Conservation (phyloP, 2,888 invertebrate genomes). For the Drosophila birchii region DNA sequence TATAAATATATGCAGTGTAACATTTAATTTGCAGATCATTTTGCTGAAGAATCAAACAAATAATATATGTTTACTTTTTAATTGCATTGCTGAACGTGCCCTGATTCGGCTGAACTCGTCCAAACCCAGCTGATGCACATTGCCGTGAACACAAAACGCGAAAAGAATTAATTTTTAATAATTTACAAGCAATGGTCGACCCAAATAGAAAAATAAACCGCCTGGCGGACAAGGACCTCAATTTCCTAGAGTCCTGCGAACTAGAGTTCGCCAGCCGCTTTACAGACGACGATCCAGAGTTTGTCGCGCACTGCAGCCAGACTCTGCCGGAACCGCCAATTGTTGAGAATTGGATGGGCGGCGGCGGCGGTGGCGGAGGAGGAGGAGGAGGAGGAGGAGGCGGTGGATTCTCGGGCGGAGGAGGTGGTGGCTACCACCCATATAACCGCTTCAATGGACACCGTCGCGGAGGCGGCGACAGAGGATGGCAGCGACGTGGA, state of each 20-base stretch:
- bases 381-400: constrained; percentile 35
- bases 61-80: neutral
- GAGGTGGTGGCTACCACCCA: constrained; percentile 48
- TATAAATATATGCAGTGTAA: neutral
- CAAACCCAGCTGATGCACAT: neutral
- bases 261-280: constrained; percentile 87
- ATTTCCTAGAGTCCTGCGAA: constrained; percentile 88
- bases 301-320: constrained; percentile 85
- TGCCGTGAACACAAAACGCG: neutral
- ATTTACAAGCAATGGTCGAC: constrained; percentile 82
- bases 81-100: neutral
- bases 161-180: neutral
- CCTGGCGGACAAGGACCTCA: constrained; percentile 86
- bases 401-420: constrained; percentile 33
- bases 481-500: constrained; percentile 54
- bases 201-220: constrained; percentile 85
- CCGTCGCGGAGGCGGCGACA: constrained; percentile 39
- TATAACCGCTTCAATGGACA: constrained; percentile 57
- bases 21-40: too few relatives aligned
- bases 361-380: constrained; percentile 42
- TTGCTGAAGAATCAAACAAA: neutral
- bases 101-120: neutral
- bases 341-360: constrained; percentile 86
- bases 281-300: constrained; percentile 88
- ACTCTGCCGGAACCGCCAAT: constrained; percentile 87